Evolutionary conservation across 2,888 invertebrate genomes (phyloP).

Genomic region (Calliphora vomitoria): DNA sequence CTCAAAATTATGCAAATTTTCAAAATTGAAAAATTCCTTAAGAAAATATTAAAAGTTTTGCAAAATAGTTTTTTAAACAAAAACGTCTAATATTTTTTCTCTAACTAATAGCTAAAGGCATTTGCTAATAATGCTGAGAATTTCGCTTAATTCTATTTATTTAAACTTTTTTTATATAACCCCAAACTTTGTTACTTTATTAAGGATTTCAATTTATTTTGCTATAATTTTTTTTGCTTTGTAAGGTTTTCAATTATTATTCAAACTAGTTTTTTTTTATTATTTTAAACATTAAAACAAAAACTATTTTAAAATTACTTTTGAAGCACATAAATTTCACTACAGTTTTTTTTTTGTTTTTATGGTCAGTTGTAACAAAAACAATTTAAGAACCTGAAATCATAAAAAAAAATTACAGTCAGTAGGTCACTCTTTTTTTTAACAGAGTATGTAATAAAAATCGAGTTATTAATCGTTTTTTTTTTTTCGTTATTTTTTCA

Average conservation of each 20-base stretch:
- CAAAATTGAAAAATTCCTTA: no score
- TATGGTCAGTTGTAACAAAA: neutral
- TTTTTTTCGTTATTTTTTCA: neutral
- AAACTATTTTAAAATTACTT: neutral
- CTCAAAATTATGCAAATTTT: no score
- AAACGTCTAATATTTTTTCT: no score
- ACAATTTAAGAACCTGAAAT: slow-evolving; percentile 43
- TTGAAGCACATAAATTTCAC: neutral
- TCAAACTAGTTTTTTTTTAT: neutral
- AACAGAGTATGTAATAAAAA: slow-evolving; percentile 41
- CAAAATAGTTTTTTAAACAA: no score
- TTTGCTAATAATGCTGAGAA: no score
- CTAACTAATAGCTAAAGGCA: no score
- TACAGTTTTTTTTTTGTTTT: neutral
- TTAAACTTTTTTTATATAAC: no score
- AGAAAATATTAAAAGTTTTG: no score
- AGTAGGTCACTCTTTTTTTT: slow-evolving; percentile 51
- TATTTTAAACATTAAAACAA: neutral
- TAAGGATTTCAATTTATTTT: no score
- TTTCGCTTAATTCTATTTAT: no score
- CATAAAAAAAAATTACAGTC: slow-evolving; percentile 24
- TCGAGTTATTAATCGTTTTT: slow-evolving; percentile 49
- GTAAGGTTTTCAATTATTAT: neutral
- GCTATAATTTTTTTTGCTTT: no score
- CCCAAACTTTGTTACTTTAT: no score